Evolutionary conservation across 2,113 vertebrate genomes (phyloP).

Genomic region (Pterocles gutturalis): DNA sequence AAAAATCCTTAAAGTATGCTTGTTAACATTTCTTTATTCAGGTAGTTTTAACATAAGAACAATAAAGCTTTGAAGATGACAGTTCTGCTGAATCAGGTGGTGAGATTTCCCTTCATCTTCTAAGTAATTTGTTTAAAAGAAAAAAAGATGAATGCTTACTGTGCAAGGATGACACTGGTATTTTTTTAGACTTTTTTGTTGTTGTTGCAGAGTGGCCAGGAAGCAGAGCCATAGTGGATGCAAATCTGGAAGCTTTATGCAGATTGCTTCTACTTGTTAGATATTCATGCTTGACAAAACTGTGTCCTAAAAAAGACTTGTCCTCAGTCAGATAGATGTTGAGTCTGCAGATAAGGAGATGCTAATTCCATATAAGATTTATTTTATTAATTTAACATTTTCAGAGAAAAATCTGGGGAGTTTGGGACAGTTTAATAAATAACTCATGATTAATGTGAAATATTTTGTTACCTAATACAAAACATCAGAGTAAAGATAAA

Average conservation of each 20-base stretch:
- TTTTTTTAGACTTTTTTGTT: not conserved
- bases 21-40: not conserved
- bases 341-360: not conserved
- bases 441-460: not conserved
- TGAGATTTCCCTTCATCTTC: not conserved
- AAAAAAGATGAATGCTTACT: not conserved
- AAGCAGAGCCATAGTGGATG: not conserved
- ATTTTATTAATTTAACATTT: not conserved
- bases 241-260: not conserved
- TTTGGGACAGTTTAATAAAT: not conserved
- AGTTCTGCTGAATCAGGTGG: not conserved
- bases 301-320: not conserved
- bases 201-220: not conserved
- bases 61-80: not conserved
- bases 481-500: not conserved
- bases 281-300: not conserved
- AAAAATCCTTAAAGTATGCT: not conserved
- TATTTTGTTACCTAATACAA: not conserved
- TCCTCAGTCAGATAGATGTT: not conserved
- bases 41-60: not conserved
- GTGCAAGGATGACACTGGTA: not conserved
- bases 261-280: not conserved
- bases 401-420: not conserved
- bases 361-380: not conserved
- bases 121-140: not conserved